Evolutionary conservation across 2,888 invertebrate genomes (phyloP).

Genomic region (Monochamus alternatus): DNA sequence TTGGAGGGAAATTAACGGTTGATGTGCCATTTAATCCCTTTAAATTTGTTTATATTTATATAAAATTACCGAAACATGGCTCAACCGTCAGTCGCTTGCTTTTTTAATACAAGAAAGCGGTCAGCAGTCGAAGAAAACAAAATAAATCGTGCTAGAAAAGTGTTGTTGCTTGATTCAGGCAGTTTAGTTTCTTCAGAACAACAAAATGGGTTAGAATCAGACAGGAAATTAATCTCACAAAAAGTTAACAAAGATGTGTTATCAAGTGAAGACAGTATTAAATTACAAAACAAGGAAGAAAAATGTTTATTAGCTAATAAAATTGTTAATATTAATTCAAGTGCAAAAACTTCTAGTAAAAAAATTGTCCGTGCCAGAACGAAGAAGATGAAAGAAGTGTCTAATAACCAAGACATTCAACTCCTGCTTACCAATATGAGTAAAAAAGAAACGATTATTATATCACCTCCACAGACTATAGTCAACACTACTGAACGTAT

Average conservation of each 20-base stretch:
- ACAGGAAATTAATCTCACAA: constrained; percentile 42
- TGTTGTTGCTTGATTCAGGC: constrained; percentile 67
- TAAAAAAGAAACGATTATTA: constrained; percentile 35
- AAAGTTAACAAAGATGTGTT: constrained; percentile 40
- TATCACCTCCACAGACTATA: constrained; percentile 12
- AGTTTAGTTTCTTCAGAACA: constrained; percentile 37
- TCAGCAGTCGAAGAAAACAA: constrained; percentile 79
- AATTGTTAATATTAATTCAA: constrained; percentile 41
- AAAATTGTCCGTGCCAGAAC: constrained; percentile 48
- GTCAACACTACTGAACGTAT: constrained; percentile 27
- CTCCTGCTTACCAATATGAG: constrained; percentile 60
- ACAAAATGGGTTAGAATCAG: constrained; percentile 49
- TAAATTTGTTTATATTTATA: constrained; percentile 59
- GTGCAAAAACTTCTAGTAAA: constrained; percentile 31
- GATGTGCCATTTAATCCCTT: constrained; percentile 56
- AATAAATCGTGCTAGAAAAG: constrained; percentile 72
- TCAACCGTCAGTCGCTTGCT: constrained; percentile 84
- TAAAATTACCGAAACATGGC: constrained; percentile 74
- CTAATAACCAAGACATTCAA: constrained; percentile 62
- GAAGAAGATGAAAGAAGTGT: constrained; percentile 50
- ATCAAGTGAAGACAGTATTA: constrained; percentile 38
- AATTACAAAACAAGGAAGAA: constrained; percentile 55
- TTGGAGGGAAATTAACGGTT: constrained; percentile 63
- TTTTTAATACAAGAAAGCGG: constrained; percentile 85
- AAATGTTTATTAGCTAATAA: constrained; percentile 46